These are phyloP conservation scores for Drosophila meridionalis DNA, from an alignment of 2,888 invertebrate species.

Conservation along the genomic window DNA sequence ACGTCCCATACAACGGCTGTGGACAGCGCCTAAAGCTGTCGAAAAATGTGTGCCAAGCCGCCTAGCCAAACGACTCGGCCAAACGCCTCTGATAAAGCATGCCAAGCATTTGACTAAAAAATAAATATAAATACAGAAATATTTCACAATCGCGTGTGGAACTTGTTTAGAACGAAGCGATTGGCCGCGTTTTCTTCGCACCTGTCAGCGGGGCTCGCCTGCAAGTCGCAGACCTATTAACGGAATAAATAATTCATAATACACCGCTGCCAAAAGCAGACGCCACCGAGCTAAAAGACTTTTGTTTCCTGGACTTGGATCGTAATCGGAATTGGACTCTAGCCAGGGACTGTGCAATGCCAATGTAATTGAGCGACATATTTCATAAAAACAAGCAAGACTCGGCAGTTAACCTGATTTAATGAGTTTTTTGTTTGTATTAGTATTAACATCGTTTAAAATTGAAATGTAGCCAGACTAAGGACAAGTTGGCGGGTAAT, in stretches of 20 bases:
- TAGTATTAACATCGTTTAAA: constrained; percentile 25
- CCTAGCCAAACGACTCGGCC: constrained; percentile 19
- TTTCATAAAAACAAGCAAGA: constrained; percentile 20
- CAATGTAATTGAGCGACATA: constrained; percentile 28
- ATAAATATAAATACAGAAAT: not conserved
- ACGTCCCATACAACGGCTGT: constrained; percentile 26
- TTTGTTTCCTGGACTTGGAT: constrained; percentile 30
- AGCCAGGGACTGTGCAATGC: constrained; percentile 9
- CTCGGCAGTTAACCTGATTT: constrained; percentile 40
- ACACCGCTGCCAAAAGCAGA: constrained; percentile 9
- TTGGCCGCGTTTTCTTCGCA: constrained; percentile 27
- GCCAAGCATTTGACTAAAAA: constrained; percentile 10
- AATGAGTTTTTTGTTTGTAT: constrained; percentile 27
- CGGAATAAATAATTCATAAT: constrained; percentile 21
- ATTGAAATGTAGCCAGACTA: constrained; percentile 39
- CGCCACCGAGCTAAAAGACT: not conserved
- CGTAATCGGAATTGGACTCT: constrained; percentile 8
- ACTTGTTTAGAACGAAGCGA: constrained; percentile 42
- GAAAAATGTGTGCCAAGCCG: constrained; percentile 67
- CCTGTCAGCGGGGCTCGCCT: not conserved
- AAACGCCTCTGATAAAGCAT: constrained; percentile 18
- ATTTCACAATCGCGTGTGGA: constrained; percentile 34
- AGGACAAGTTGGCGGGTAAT: constrained; percentile 44
- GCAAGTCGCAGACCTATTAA: constrained; percentile 9
- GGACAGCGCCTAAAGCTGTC: constrained; percentile 22